Evolutionary conservation across 2,113 vertebrate genomes (phyloP).

Genomic region (Baryphthengus martii): DNA sequence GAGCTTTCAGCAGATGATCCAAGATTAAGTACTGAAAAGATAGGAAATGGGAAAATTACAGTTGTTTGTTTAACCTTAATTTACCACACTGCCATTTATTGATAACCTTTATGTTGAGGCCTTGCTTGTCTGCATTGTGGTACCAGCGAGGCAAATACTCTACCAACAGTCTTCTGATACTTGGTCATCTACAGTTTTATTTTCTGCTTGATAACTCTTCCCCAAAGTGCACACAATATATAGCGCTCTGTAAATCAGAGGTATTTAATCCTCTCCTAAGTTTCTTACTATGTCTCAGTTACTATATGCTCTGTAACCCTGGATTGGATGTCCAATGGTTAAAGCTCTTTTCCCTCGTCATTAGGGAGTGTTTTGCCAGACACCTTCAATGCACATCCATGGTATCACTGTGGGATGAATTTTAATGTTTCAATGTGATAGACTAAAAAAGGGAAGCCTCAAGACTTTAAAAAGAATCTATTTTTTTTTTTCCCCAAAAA

Average conservation of each 20-base stretch:
- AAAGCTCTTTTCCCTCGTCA: background rate
- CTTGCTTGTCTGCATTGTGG: background rate
- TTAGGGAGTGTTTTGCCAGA: background rate
- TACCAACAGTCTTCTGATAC: background rate
- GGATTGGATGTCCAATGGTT: background rate
- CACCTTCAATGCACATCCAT: background rate
- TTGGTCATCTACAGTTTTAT: background rate
- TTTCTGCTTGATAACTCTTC: background rate
- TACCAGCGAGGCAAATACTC: background rate
- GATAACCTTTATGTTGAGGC: background rate
- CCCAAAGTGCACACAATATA: background rate
- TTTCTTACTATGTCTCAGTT: background rate
- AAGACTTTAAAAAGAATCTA: too few relatives aligned
- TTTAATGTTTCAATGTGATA: background rate
- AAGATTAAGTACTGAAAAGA: background rate
- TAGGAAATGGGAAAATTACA: background rate
- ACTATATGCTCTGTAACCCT: background rate
- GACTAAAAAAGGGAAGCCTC: background rate
- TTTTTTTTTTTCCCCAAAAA: background rate
- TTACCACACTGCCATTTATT: background rate
- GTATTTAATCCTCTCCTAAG: background rate
- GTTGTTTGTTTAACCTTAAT: background rate
- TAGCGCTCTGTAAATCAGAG: background rate
- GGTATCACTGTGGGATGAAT: background rate
- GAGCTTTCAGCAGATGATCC: background rate